These are phyloP conservation scores for Phaethornis superciliosus DNA, from an alignment of 2,113 vertebrate species.

Conservation along the genomic window DNA sequence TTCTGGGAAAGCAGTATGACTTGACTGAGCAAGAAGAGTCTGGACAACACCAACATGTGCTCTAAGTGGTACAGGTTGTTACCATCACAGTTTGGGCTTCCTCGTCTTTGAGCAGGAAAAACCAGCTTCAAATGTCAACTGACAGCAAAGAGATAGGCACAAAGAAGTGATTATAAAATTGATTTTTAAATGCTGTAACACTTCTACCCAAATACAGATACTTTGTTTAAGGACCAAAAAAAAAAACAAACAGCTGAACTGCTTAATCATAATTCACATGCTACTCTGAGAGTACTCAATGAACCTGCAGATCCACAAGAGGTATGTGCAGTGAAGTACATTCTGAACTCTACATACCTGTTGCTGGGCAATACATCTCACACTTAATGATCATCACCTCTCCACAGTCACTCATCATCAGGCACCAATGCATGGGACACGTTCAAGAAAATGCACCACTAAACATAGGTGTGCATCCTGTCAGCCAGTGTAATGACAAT, in stretches of 20 bases:
- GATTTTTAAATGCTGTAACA: neutral
- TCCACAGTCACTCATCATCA: neutral
- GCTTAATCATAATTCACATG: neutral
- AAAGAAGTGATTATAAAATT: neutral
- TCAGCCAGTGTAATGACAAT: neutral
- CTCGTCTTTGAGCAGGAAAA: neutral
- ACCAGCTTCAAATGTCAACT: neutral
- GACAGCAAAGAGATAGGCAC: neutral
- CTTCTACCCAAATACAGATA: neutral
- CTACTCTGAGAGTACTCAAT: neutral
- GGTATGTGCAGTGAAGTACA: neutral
- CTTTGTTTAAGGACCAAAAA: neutral
- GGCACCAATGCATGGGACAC: accelerated
- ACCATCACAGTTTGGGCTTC: neutral
- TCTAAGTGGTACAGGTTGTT: neutral
- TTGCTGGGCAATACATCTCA: neutral
- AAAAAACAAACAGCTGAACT: neutral
- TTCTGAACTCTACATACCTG: neutral
- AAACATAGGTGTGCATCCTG: neutral
- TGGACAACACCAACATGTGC: accelerated
- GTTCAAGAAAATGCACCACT: neutral
- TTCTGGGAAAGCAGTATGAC: neutral
- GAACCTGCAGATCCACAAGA: neutral
- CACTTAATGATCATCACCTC: neutral
- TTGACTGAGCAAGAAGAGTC: neutral